Evolutionary conservation across 2,113 vertebrate species (phyloP).

Genomic region (Coptodon bakossiorum): DNA sequence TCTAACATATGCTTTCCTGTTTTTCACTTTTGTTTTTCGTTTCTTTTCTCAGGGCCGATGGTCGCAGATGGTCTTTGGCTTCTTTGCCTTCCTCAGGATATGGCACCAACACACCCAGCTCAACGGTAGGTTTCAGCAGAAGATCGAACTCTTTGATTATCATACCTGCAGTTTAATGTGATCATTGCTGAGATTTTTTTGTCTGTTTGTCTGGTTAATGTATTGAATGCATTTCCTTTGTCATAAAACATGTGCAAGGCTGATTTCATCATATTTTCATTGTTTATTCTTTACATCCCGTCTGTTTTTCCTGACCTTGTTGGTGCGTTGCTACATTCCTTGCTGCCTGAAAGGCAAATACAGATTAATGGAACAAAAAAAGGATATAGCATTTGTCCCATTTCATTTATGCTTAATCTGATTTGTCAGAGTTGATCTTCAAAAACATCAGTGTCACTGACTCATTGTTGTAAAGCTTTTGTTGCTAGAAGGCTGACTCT

Average conservation of each 20-base stretch:
- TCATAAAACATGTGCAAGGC: not conserved
- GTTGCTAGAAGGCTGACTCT: not conserved
- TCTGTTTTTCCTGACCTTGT: not conserved
- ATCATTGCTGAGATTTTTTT: not conserved
- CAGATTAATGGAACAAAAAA: not conserved
- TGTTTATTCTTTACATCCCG: not conserved
- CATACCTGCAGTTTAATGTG: not conserved
- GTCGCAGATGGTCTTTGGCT: slow-evolving; percentile 89
- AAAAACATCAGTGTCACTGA: not conserved
- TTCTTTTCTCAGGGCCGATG: slow-evolving; percentile 78
- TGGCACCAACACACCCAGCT: slow-evolving; percentile 94
- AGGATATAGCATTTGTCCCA: not conserved
- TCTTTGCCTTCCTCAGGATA: slow-evolving; percentile 91
- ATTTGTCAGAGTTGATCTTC: not conserved
- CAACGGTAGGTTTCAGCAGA: slow-evolving; percentile 71
- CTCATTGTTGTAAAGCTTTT: not conserved
- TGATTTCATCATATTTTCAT: not conserved
- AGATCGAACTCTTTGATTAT: not conserved
- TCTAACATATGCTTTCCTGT: not conserved
- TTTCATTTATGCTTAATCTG: not conserved
- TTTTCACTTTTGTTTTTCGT: not conserved
- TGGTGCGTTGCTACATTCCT: not conserved
- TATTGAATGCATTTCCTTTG: not conserved
- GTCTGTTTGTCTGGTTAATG: not conserved
- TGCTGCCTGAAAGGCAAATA: not conserved